Base-by-base conservation (phyloP, 2,888 invertebrate species). In the Oxytorus armatus region DNA sequence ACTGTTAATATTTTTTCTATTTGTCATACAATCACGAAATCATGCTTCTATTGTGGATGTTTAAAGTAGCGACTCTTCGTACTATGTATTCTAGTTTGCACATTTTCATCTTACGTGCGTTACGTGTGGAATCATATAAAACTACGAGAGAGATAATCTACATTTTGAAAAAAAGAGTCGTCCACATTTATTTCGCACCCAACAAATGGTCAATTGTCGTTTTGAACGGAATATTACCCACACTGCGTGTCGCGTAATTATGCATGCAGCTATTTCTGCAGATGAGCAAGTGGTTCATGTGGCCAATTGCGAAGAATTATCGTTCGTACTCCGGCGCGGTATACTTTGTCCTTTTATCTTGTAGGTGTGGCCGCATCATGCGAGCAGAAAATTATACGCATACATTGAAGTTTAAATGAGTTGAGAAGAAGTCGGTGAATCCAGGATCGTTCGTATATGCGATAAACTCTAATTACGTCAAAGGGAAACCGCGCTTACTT, bases 401-500 rank as follows among this genome's bases (percentile, higher is more conserved):
- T 69, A 77, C 61, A 61, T 55, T 49, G 74, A 57, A 39, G 61
- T 51, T 39, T 59, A 16, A 44, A 63, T 36, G 59, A 72, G 70
- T 39, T 23, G 25, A 68, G 74, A 51, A 59, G 39, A 65, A 42
- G 51, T 86, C 82, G 76, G 63, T 82, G 82, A 77, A 76, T 84
- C 79, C 82, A 83, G 78, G 84, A 82, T 84, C 82, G 88, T 83
- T 88, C 89, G 88, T 88, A 87, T 29, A 49, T 78, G 73, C 74
- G 63, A 75, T 75, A 88, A 89, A 87, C 85, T 87, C 82, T 89
- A 89, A 91, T 90, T 90, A 88, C 85, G 86, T 88, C 90, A 90
- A 90, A 91, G 89, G 89, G 88, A 88, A 88, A 79, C 79, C 79
- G 90, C 90, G 91, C 90, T 90, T 85, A 88, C 90, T 90, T 90